phyloP scores from a whole-genome alignment of 2,797 vertebrate species.

The Falco columbarius region DNA sequence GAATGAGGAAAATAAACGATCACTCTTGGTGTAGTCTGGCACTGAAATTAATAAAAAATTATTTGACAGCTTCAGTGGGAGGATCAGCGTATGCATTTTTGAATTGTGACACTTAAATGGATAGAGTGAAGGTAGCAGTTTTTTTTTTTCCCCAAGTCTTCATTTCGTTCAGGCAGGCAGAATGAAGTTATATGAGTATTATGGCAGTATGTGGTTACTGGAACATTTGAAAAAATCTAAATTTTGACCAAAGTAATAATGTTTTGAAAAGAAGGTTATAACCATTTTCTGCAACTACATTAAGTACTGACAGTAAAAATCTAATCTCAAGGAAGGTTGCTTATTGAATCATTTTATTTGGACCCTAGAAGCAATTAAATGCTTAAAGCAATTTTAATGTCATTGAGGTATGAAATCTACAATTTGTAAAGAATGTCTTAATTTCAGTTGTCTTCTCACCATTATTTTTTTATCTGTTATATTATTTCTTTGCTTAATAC shows the following conservation, averaged over 20 bases:
- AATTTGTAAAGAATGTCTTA: not conserved
- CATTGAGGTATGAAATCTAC: not conserved
- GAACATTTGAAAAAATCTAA: not conserved
- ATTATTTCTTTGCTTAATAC: not conserved
- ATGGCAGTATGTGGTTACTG: not conserved
- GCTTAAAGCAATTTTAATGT: slow-evolving; percentile 16
- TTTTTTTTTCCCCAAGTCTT: not conserved
- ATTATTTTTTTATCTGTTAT: not conserved
- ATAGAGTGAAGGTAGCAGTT: not conserved
- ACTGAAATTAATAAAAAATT: not conserved
- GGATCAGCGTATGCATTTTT: not conserved
- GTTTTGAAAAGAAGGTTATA: not conserved
- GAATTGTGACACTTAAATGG: not conserved
- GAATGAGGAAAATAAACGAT: not conserved
- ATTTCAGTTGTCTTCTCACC: not conserved
- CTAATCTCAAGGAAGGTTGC: not conserved
- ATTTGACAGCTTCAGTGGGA: not conserved
- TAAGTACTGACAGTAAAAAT: not conserved
- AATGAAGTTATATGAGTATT: not conserved
- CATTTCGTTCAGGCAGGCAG: not conserved
- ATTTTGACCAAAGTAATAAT: not conserved
- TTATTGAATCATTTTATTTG: not conserved
- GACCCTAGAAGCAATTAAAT: not conserved
- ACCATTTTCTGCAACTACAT: not conserved
- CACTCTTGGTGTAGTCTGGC: not conserved